Conservation (phyloP, 2,888 invertebrate species). For the Ormia ochracea region DNA sequence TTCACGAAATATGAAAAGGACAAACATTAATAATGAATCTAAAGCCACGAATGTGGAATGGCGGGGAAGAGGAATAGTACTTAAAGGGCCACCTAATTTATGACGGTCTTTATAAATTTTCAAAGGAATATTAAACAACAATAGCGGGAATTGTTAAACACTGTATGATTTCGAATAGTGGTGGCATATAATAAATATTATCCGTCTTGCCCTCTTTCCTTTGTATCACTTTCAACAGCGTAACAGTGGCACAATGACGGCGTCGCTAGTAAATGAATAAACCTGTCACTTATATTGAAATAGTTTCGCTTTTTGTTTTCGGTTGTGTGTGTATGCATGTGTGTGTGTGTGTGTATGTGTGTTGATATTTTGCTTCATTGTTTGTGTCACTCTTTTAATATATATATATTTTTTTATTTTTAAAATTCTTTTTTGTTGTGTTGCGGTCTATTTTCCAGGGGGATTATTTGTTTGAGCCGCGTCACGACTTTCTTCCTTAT, state of each 20-base stretch:
- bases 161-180: slow-evolving; percentile 46
- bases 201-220: background rate
- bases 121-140: background rate
- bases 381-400: background rate
- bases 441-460: slow-evolving; percentile 4
- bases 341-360: too few species aligned
- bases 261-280: slow-evolving; percentile 42
- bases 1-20: slow-evolving; percentile 2
- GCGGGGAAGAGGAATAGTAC: background rate
- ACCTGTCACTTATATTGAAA: slow-evolving; percentile 60
- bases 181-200: slow-evolving; percentile 46
- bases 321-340: too few species aligned
- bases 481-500: too few species aligned
- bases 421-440: background rate
- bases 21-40: slow-evolving; percentile 17
- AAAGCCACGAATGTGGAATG: background rate
- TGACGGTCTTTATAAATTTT: background rate
- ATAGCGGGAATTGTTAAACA: slow-evolving; percentile 16
- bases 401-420: too few species aligned
- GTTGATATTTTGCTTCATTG: slow-evolving; percentile 12
- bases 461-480: slow-evolving; percentile 27
- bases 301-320: slow-evolving; percentile 45
- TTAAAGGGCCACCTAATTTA: background rate
- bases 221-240: slow-evolving; percentile 27
- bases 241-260: slow-evolving; percentile 39